Evolutionary conservation across 2,797 vertebrate species (phyloP), one percentile per base, ranked within the genome.

Genomic region (Taeniopygia guttata): DNA sequence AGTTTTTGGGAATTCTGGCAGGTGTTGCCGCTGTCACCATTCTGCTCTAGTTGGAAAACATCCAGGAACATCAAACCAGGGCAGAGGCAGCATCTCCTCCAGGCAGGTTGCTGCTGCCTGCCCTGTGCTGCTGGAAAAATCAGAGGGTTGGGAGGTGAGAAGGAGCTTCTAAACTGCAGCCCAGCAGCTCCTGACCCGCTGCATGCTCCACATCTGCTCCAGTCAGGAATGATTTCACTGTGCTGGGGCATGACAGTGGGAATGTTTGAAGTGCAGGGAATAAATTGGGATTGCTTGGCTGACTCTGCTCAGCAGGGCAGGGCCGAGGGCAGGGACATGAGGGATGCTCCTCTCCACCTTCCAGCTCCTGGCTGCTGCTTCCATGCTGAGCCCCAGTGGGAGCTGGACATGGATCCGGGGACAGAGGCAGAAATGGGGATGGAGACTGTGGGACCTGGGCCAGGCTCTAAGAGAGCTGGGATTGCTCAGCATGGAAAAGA

Each of bases 361-460:
- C 46, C 67, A 75, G 29, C 45, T 70, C 68, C 51, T 34, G 32
- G 36, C 22, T 88, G 67, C 63, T 77, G 46, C 40, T n/a, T 54
- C 49, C 29, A 9, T 10, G 38, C 21, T n/a, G 55, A 78, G 49
- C 34, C 32, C 38, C 36, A 13, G 17, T 9, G 49, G 49, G 45
- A 69, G 55, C 36, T 26, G 38, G 21, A 38, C 17, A 9, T 0
- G 1, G 52, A 52, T 8, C n/a, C n/a, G 1, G 42, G 75, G 18
- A 32, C 0, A 0, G 25, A 0, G 0, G 16, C 63, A 88, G 56
- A 59, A 62, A 55, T 42, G 0, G 10, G 25, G 26, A 63, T 3
- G 34, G 66, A 73, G 42, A n/a, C 5, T 34, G 9, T 5, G 13
- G 64, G 45, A 76, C 8, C 18, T 62, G 21, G 25, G 11, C 0